Conservation (phyloP, 2,797 vertebrate species). For the Notamacropus eugenii region DNA sequence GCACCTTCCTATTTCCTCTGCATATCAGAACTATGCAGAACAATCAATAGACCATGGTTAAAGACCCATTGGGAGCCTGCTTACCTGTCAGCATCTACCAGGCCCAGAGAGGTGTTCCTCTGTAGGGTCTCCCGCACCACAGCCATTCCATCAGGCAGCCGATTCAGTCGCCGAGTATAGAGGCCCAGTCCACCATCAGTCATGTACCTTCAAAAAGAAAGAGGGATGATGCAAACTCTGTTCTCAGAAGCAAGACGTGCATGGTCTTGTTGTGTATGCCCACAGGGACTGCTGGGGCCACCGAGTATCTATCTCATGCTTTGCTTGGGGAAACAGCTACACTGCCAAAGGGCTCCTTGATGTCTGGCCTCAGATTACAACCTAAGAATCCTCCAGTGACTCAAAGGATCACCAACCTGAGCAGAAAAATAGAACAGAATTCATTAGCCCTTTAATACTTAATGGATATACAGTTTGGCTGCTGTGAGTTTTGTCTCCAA, state of each 20-base stretch:
- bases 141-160: slow-evolving; percentile 94
- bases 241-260: background rate
- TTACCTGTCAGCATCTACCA: slow-evolving; percentile 97
- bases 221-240: background rate
- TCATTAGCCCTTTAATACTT: background rate
- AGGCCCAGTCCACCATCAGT: slow-evolving; percentile 96
- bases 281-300: background rate
- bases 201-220: slow-evolving; percentile 90
- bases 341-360: background rate
- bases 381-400: background rate
- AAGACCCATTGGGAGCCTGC: background rate
- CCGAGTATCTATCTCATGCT: background rate
- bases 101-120: slow-evolving; percentile 89
- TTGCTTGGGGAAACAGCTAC: background rate
- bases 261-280: background rate
- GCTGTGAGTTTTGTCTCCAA: background rate
- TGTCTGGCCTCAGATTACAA: slow-evolving; percentile 10
- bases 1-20: background rate
- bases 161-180: slow-evolving; percentile 93
- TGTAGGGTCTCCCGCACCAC: slow-evolving; percentile 94
- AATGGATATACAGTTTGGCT: background rate
- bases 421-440: background rate
- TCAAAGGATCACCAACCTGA: slow-evolving; percentile 25
- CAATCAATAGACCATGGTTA: background rate
- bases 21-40: background rate